Conservation (phyloP, 1,140 invertebrate genomes). For the Atopsyche davidsoni region DNA sequence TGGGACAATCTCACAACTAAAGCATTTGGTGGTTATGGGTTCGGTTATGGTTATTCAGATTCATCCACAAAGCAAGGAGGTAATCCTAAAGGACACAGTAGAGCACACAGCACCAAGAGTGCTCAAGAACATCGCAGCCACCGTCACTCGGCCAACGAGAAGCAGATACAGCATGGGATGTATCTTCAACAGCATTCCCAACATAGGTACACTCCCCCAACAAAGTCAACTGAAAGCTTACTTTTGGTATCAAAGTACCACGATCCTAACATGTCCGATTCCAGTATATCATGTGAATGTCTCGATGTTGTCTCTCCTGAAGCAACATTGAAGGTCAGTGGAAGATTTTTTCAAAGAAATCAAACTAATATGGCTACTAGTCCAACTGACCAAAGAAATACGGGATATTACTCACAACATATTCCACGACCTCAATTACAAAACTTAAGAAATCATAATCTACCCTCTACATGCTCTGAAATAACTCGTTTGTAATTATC, state of each 20-base stretch:
- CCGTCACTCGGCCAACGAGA: conserved; percentile 42
- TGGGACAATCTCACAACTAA: conserved; percentile 83
- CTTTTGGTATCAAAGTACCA: conserved; percentile 57
- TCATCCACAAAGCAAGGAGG: conserved; percentile 52
- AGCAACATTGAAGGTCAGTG: conserved; percentile 22
- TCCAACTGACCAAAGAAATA: conserved; percentile 21
- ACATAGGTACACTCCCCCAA: conserved; percentile 44
- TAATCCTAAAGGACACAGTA: conserved; percentile 46
- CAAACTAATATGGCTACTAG: conserved; percentile 12
- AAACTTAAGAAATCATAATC: conserved; percentile 12
- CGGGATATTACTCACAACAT: conserved; percentile 24
- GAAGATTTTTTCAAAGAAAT: conserved; percentile 16
- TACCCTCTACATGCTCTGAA: conserved; percentile 24
- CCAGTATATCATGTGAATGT: conserved; percentile 62
- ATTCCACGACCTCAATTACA: conserved; percentile 18
- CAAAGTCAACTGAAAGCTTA: conserved; percentile 73
- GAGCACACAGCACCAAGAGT: conserved; percentile 41
- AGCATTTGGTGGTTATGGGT: conserved; percentile 74
- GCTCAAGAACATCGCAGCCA: conserved; percentile 48
- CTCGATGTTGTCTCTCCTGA: conserved; percentile 43
- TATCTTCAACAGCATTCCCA: conserved; percentile 46
- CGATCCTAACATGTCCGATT: conserved; percentile 55
- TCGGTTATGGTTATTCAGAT: conserved; percentile 76
- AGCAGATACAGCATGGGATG: conserved; percentile 43
- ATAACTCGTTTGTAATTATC: conserved; percentile 22